Base-by-base conservation (phyloP, 2,888 invertebrate genomes). In the Conops quadrifasciatus region DNA sequence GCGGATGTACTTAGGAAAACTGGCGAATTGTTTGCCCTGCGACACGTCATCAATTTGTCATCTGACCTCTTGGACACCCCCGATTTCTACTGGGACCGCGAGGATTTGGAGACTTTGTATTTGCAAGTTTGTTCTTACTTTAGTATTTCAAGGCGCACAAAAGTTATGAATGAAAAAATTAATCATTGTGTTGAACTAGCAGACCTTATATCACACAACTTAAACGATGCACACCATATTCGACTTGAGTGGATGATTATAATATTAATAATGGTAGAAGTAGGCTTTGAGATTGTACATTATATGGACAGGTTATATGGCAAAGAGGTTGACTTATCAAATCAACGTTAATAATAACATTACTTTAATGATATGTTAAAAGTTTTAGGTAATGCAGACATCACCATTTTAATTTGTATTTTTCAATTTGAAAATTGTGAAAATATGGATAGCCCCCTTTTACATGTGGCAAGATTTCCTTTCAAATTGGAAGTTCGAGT, bases 211-310 rank as follows among this genome's bases (percentile, higher is more conserved):
- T 94, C 94, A 0, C 90, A 93, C 36, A 95, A 97, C 88, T 89
- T 98, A 30, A 95, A 94, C 70, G 97, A 98, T 87, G 89, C 92
- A 13, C 98, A 98, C 87, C 96, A 97, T 85, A 91, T 95, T 15
- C 89, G 96, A 0, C 88, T 98, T 0, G 98, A 98, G 85, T 96
- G 96, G 96, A 97, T 98, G 94, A 97, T 98, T 76, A 98, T 98
- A 74, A 88, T 93, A 26, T 90, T 98, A 51, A 98, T 98, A 86
- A 91, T 96, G 89, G 94, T 97, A 0, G 98, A 98, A 87, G 98
- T 98, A 19, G 91, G 89, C 74, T 95, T 95, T 85, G 95, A 95
- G 87, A 88, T 91, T 68, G 85, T 95, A 64, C 95, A 95, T 84
- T 91, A 91, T 80, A 84, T 90, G 56, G 93, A 93, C 79, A 88